Base-by-base conservation (phyloP, 2,113 vertebrate species). In the Trinectes maculatus region DNA sequence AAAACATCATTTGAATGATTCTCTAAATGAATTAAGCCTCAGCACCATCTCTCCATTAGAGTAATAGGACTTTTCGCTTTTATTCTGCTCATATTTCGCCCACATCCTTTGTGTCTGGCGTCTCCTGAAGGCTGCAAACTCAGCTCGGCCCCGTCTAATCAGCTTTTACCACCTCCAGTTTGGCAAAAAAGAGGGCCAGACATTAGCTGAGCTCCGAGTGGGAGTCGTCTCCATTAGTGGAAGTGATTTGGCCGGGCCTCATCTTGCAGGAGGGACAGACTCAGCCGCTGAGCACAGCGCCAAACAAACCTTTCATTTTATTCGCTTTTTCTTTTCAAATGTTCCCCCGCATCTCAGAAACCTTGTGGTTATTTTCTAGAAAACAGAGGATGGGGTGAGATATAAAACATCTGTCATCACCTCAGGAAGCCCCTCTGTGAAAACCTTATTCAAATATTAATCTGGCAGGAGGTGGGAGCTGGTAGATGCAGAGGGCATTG, bases 191-290 rank as follows among this genome's bases (percentile, higher is more conserved):
- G 3, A 56, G 61, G 67, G 36, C 11, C 63, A 49, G 70, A 80
- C 66, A 65, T 71, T 74, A 74, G 70, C 73, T 56, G 55, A 42
- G 49, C 62, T 66, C 66, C 51, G 72, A 81, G 72, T 71, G 66
- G 70, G 82, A 73, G 75, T 22, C 1, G 39, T 74, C 65, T 81
- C 87, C 82, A 87, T 86, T 84, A 87, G 83, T 52, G 82, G 56
- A 67, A 80, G 84, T 73, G n/a, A 78, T 89, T 87, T 84, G 82
- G 82, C 82, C 9, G 5, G 8, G 42, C 31, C 55, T 67, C 5
- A 37, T 53, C 70, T 75, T 49, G 8, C 59, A 58, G 63, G 47
- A 56, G 43, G 53, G 78, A 22, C 70, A 57, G 77, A 57, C 39
- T 44, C 59, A 15, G 47, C 19, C 6, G 42, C 21, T 6, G 18